These are phyloP conservation scores for Paramormyrops hopkinsi DNA, from an alignment of 2,797 vertebrate species.

Conservation along the genomic window DNA sequence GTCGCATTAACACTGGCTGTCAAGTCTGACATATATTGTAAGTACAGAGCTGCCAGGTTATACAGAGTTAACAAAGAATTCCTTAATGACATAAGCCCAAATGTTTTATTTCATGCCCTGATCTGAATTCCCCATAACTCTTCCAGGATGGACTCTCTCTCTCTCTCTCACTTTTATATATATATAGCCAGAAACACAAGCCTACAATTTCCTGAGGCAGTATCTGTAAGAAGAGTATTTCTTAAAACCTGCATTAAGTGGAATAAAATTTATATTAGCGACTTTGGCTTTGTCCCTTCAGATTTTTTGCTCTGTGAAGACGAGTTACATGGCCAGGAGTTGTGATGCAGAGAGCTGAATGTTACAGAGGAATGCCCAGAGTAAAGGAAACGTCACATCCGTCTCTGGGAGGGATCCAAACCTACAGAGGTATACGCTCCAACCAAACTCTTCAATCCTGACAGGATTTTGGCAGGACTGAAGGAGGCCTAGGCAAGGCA, in stretches of 20 bases:
- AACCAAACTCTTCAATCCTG: background rate
- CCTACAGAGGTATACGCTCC: background rate
- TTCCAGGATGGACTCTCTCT: background rate
- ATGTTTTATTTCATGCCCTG: background rate
- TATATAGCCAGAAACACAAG: background rate
- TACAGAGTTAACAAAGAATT: background rate
- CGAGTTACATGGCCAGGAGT: background rate
- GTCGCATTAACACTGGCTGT: conserved; percentile 12
- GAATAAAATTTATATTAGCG: background rate
- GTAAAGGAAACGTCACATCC: background rate
- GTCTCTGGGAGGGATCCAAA: background rate
- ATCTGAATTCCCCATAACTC: background rate
- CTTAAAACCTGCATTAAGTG: background rate
- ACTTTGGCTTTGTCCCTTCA: background rate
- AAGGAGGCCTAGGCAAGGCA: background rate
- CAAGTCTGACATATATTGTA: background rate
- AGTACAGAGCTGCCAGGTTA: background rate
- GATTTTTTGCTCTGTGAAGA: background rate
- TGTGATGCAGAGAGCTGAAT: background rate
- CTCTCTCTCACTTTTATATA: background rate
- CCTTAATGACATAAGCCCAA: background rate
- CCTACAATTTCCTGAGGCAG: conserved; percentile 7
- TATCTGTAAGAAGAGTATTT: background rate
- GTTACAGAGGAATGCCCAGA: background rate
- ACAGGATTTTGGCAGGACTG: background rate